Percentiles rank a stretch among this genome's conserved stretches.
Conservation (phyloP, 2,888 invertebrate species). For the Hydraecia micacea region DNA sequence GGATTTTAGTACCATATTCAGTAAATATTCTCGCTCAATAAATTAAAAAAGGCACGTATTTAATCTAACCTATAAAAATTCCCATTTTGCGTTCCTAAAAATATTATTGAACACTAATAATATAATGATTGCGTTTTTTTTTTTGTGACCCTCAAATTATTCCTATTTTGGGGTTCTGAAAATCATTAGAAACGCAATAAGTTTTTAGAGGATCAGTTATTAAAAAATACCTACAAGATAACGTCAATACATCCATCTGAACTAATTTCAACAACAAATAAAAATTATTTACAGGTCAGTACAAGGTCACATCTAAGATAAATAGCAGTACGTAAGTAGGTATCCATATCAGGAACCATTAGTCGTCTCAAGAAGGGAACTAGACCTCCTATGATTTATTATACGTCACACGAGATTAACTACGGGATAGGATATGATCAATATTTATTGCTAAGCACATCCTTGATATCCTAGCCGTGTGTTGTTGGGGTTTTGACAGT, state of each 20-base stretch:
- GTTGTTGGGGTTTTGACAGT: background rate
- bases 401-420: slow-evolving; percentile 57
- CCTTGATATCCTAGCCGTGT: slow-evolving; percentile 48
- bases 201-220: background rate
- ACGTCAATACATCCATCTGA: background rate
- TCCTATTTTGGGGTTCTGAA: background rate
- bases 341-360: slow-evolving; percentile 52
- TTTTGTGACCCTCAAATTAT: background rate
- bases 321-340: background rate
- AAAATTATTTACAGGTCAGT: background rate
- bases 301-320: background rate
- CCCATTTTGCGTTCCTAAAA: background rate
- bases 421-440: slow-evolving; percentile 43
- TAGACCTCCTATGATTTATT: slow-evolving; percentile 54
- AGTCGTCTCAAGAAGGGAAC: slow-evolving; percentile 53
- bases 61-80: background rate
- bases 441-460: slow-evolving; percentile 55
- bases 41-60: background rate
- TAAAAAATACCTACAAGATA: background rate
- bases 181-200: background rate
- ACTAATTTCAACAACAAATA: background rate
- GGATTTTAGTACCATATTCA: no score
- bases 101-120: background rate
- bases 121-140: no score
- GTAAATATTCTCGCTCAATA: background rate